Base-by-base conservation (phyloP, 2,888 invertebrate species). In the Nomada goodeniana region DNA sequence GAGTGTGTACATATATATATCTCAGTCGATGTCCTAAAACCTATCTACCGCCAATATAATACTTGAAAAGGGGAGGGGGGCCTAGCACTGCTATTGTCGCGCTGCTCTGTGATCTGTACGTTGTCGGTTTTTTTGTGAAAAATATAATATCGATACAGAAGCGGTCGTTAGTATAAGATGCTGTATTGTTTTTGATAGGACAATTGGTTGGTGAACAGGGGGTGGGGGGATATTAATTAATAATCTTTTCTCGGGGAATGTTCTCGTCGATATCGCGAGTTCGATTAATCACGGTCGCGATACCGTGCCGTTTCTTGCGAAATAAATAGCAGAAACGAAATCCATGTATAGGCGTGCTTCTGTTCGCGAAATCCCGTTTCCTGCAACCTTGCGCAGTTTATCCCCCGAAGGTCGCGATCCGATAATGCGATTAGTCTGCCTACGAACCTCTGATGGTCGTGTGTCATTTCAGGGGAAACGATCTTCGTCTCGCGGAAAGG, bases 201-300 rank as follows among this genome's bases (percentile, higher is more conserved):
- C 69, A 29, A 42, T 52, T 68, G 42, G n/a, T n/a, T 18, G 50
- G 42, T 36, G 26, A 26, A 57, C 55, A 23, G 23, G 23, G 53
- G 36, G 36, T 0, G 23, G 53, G 36, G 36, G 36, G 36, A 36
- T 5, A 36, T 36, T 36, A 36, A 36, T 36, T 36, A 36, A 73
- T 47, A 23, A n/a, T 20, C 26, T 59, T 47, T 42, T 13, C n/a
- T 52, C 69, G 65, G 63, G 80, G 80, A 88, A 83, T 88, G 86
- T 82, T 85, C 52, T 26, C 36, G 50, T 65, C 71, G 15, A 52
- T 64, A 26, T 77, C 7, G 53, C 29, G 23, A 60, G 57, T 29
- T 26, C 55, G 44, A 71, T 18, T 57, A 79, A 47, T 68, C 73
- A 61, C 73, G 29, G 44, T 47, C 44, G 29, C 1, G 13, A 18